phyloP scores from a whole-genome alignment of 2,113 vertebrate genomes.

The Chlorodrepanis virens region DNA sequence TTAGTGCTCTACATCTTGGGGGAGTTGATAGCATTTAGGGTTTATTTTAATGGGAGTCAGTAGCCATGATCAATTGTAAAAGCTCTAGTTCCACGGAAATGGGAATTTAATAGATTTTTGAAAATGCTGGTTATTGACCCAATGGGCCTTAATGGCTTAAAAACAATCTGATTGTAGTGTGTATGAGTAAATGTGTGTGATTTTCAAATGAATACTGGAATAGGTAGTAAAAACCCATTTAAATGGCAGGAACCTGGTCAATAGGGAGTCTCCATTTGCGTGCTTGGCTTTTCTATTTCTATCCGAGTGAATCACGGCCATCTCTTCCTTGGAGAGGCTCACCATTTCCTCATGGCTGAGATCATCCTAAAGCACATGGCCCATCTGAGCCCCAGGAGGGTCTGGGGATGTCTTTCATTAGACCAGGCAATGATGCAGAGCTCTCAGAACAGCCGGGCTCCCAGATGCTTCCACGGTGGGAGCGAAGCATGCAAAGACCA shows the following conservation, averaged over 20 bases:
- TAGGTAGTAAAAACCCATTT: constrained; percentile 67
- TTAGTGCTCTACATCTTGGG: constrained; percentile 50
- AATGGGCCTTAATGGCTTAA: constrained; percentile 62
- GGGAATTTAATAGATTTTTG: constrained; percentile 70
- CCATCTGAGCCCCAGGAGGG: background rate
- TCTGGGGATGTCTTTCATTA: background rate
- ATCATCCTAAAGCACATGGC: background rate
- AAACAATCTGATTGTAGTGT: constrained; percentile 31
- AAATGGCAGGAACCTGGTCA: constrained; percentile 39
- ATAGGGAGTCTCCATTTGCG: constrained; percentile 57
- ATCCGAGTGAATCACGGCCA: constrained; percentile 12
- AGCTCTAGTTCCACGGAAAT: constrained; percentile 65
- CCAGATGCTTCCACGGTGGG: background rate
- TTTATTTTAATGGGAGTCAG: constrained; percentile 55
- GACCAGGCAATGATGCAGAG: background rate
- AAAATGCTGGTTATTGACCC: constrained; percentile 66
- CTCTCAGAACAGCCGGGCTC: background rate
- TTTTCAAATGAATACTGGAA: constrained; percentile 59
- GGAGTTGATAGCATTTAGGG: constrained; percentile 52
- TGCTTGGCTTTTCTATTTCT: constrained; percentile 48
- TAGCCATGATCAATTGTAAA: constrained; percentile 65
- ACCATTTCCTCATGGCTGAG: background rate
- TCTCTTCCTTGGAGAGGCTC: background rate
- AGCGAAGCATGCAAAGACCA: background rate
- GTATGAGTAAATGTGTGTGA: constrained; percentile 26